Evolutionary conservation across 2,113 vertebrate species (phyloP).

Genomic region (Rallus limicola): DNA sequence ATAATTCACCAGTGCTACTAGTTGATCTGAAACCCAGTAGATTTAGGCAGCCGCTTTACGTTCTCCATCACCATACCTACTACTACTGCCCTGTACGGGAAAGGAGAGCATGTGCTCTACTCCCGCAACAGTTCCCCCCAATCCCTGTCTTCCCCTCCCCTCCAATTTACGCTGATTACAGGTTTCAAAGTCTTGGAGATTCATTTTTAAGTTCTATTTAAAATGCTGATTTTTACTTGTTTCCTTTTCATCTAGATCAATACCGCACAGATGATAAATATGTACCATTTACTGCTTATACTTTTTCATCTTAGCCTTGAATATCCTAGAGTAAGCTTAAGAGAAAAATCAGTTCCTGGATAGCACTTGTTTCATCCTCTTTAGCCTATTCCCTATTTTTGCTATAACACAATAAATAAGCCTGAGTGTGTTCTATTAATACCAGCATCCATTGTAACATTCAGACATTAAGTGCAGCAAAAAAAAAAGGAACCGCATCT

Average conservation of each 20-base stretch:
- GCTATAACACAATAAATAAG: not conserved
- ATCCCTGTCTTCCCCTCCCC: conserved; percentile 23
- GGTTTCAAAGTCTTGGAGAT: conserved; percentile 32
- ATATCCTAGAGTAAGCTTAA: not conserved
- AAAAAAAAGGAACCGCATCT: not conserved
- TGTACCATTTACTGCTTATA: not conserved
- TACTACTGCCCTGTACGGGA: not conserved
- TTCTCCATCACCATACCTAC: not conserved
- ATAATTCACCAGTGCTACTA: not conserved
- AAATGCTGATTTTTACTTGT: conserved; percentile 64
- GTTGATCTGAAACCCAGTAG: conserved; percentile 3
- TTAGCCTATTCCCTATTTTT: not conserved
- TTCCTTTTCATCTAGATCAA: conserved; percentile 54
- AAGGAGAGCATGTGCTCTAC: not conserved
- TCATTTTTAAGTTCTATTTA: conserved; percentile 45
- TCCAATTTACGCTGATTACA: conserved; percentile 54
- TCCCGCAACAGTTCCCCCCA: not conserved
- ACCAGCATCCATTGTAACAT: not conserved
- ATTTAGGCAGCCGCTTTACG: not conserved
- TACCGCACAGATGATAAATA: conserved; percentile 49
- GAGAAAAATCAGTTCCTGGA: conserved; percentile 23
- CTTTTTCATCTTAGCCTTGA: not conserved
- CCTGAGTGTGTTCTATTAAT: not conserved
- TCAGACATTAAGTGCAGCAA: not conserved
- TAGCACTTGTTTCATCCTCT: not conserved